These are phyloP conservation scores for Argya squamiceps DNA, from an alignment of 2,797 vertebrate genomes.

Conservation along the genomic window DNA sequence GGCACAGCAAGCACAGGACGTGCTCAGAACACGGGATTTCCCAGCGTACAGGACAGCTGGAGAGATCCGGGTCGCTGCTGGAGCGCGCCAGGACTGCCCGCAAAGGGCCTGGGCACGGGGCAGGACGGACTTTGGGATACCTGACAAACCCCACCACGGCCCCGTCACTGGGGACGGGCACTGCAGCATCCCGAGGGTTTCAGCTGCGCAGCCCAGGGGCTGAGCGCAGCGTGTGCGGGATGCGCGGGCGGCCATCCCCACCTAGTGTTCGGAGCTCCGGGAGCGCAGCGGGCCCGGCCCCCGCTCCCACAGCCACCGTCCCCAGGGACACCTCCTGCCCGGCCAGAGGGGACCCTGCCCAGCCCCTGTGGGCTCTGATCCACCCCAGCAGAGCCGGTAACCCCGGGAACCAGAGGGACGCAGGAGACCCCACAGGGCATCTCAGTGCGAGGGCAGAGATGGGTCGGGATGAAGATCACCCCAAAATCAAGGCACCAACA, in stretches of 20 bases:
- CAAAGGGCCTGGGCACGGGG: neutral
- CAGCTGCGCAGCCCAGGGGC: accelerated
- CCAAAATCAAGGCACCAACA: neutral
- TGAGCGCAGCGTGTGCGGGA: accelerated
- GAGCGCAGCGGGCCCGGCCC: neutral
- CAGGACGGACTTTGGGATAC: accelerated
- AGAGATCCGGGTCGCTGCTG: accelerated
- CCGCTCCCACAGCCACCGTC: accelerated
- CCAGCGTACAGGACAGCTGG: accelerated
- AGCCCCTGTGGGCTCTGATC: neutral
- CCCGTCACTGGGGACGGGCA: accelerated
- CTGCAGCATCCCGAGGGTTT: accelerated
- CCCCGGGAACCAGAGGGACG: accelerated
- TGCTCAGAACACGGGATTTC: accelerated
- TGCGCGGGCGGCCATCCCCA: neutral
- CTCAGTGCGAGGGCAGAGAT: neutral
- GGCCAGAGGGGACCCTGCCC: neutral
- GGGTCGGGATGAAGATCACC: neutral
- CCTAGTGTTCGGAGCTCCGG: neutral
- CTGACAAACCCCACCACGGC: accelerated
- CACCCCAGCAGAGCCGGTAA: accelerated
- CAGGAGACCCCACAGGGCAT: accelerated
- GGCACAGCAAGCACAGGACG: accelerated
- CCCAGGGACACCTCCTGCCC: neutral
- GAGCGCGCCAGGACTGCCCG: neutral